phyloP scores from a whole-genome alignment of 2,113 vertebrate species.

The Corythaeola cristata region DNA sequence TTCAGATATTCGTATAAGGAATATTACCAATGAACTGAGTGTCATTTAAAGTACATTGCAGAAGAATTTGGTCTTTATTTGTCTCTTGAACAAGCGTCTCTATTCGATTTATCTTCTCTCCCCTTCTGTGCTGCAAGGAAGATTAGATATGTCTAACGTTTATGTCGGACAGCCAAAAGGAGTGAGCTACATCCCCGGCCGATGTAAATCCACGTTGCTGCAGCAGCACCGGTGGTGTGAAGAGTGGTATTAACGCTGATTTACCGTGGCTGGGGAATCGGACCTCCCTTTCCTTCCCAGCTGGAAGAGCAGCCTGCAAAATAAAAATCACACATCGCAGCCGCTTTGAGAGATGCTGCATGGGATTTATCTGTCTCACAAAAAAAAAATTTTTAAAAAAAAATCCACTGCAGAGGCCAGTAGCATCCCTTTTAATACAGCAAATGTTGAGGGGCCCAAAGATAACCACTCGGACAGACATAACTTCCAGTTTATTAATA shows the following conservation, averaged over 20 bases:
- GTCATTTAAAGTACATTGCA: background rate
- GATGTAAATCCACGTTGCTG: background rate
- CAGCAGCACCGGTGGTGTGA: background rate
- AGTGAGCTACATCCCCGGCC: background rate
- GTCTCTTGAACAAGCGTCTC: background rate
- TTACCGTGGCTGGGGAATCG: background rate
- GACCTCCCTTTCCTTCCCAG: background rate
- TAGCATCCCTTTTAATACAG: background rate
- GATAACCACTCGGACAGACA: background rate
- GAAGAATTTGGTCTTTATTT: background rate
- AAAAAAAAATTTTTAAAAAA: background rate
- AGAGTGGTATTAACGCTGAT: background rate
- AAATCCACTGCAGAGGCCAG: background rate
- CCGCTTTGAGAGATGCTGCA: background rate
- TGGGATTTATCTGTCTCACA: background rate
- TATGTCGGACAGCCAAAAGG: background rate
- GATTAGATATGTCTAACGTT: background rate
- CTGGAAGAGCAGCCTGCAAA: slow-evolving; percentile 5
- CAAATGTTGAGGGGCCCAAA: background rate
- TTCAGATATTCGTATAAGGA: background rate
- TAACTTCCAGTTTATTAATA: slow-evolving; percentile 29
- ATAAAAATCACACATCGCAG: background rate
- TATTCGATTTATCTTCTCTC: background rate
- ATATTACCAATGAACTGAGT: background rate
- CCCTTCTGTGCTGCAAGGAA: background rate